Evolutionary conservation across 2,888 invertebrate species (phyloP).

Genomic region (Tortricodes alternella): DNA sequence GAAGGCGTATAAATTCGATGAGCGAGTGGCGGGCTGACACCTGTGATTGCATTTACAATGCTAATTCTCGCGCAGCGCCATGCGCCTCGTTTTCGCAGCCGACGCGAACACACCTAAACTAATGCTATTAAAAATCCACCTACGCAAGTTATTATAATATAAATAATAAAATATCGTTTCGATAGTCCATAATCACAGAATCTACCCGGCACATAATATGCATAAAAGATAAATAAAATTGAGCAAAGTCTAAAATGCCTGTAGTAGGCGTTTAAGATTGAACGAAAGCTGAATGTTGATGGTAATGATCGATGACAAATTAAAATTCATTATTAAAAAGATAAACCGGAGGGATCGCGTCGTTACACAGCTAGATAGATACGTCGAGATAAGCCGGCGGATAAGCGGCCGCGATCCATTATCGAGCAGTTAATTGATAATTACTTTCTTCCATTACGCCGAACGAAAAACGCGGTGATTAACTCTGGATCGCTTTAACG

Average conservation of each 20-base stretch:
- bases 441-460: slow-evolving; percentile 81
- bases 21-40: slow-evolving; percentile 76
- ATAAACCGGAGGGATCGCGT: slow-evolving; percentile 60
- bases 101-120: slow-evolving; percentile 31
- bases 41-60: slow-evolving; percentile 83
- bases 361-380: slow-evolving; percentile 47
- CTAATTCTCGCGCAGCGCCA: slow-evolving; percentile 71
- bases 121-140: slow-evolving; percentile 1
- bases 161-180: neutral
- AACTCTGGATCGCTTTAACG: slow-evolving; percentile 80
- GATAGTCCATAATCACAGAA: neutral
- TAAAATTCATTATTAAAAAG: slow-evolving; percentile 65
- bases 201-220: neutral
- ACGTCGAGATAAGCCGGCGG: slow-evolving; percentile 70
- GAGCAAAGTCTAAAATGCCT: slow-evolving; percentile 1
- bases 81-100: slow-evolving; percentile 44
- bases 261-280: slow-evolving; percentile 2
- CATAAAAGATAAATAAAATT: slow-evolving; percentile 13
- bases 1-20: slow-evolving; percentile 78
- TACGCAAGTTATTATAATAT: neutral
- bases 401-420: slow-evolving; percentile 80
- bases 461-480: slow-evolving; percentile 79
- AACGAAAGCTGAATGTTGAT: slow-evolving; percentile 43
- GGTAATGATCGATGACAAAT: slow-evolving; percentile 60
- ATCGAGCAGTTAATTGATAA: slow-evolving; percentile 81